Base-by-base conservation (phyloP, 2,888 invertebrate species). In the Unio delphinus region DNA sequence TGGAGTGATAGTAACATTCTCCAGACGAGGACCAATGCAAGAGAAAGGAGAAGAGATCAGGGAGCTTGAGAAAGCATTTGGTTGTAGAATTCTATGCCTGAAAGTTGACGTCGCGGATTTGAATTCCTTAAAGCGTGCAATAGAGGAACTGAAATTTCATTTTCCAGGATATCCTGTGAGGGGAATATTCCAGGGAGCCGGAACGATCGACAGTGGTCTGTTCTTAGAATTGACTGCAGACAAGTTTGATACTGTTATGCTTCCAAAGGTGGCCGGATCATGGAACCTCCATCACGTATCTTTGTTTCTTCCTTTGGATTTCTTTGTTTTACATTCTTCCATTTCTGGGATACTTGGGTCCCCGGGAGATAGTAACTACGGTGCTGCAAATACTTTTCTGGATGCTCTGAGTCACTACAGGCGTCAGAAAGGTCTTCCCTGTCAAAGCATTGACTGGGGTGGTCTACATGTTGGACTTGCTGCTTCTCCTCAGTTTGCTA, bases 381-480 rank as follows among this genome's bases (percentile, higher is more conserved):
- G 83, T 5, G 83, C 84, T 15, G 84, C 76, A 20, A 85, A 85
- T 61, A 75, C 80, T 5, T 86, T 86, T 65, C 70, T 81, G 69
- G 86, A 86, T 65, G 68, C 81, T 0, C 66, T 86, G 23, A 81
- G 81, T 7, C 72, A 75, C 61, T 83, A 79, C 68, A 75, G 86
- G 11, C 69, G 79, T 26, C 56, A 65, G 20, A 60, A 70, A 23
- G 80, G 80, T 5, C 67, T 81, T 2, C 57, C 79, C 4, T 84
- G 75, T 3, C 83, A 83, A 70, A 71, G 73, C 30, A 83, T 86
- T 18, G 83, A 85, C 65, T 86, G 84, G 86, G 83, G 84, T 20
- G 75, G 82, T 11, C 73, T 85, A 6, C 74, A 71, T 62, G 69
- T 83, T 11, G 84, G 84, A 26, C 80, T 85, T 79, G 76, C 73